Base-by-base conservation (phyloP, 2,113 vertebrate genomes). In the Lagenorhynchus albirostris region DNA sequence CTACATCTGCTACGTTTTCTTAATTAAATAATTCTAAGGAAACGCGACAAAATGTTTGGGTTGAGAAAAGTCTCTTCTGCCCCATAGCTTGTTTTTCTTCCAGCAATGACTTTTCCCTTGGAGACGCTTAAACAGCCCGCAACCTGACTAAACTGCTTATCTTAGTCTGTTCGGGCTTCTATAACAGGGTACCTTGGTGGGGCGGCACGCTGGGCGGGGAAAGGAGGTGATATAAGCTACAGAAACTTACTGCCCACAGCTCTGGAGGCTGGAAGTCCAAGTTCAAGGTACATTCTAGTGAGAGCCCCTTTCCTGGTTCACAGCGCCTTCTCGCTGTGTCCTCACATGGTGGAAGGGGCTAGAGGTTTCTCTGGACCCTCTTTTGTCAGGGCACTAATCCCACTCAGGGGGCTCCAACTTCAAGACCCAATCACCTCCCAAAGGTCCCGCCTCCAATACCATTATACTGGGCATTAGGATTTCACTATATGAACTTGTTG, bases 1-100 rank as follows among this genome's bases (percentile, higher is more conserved):
- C 55, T 74, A 5, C 15, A 65, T 77, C 62, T 36, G 13, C 13
- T 33, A 8, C 33, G 44, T 58, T 68, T 53, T 89, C 26, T 83
- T 87, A 86, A 58, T 36, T 70, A 92, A 92, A 12, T 67, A 31
- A 87, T 71, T 73, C 68, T 14, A 8, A 95, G 65, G 65, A 85
- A 33, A 85, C 25, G 21, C 0, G 14, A 82, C 31, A 84, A 23
- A 67, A 62, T 62, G 8, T 77, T 71, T 50, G 20, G 50, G 36
- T 26, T 58, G 10, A 60, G 47, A 60, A 31, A 6, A 14, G 7
- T 86, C 21, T 17, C 21, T 92, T 94, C 41, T 50, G 47, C 41
- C 17, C 58, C 41, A 47, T 26, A 80, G 41, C 36, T 82, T 77
- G 3, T 10, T 81, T 67, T 91, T 76, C 93, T 93, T 86, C 47